A percentile compares a stretch with the other conserved stretches of the same genome.
phyloP scores from a whole-genome alignment of 2,113 vertebrate species.

The Thermophis baileyi region DNA sequence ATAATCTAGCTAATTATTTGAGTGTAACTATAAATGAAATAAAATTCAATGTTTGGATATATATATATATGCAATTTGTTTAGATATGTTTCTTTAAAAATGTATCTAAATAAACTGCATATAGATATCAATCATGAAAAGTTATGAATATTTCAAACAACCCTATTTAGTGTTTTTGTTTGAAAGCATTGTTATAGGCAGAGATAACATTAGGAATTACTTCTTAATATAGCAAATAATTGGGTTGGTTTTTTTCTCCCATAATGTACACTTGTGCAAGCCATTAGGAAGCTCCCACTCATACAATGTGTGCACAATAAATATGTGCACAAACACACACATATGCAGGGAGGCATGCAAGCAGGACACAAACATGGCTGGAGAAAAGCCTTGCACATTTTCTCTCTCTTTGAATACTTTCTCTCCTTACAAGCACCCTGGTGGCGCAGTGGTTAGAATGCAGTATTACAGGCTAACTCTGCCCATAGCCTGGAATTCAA shows the following conservation, averaged over 20 bases:
- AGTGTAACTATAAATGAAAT: background rate
- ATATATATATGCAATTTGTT: background rate
- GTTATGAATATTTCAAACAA: background rate
- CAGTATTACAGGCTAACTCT: background rate
- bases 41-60: background rate
- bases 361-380: background rate
- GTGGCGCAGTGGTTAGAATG: background rate
- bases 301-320: background rate
- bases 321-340: background rate
- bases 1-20: background rate
- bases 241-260: background rate
- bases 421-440: background rate
- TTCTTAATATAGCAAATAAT: background rate
- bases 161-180: background rate
- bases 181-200: background rate
- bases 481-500: too few species aligned
- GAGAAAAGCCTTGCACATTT: background rate
- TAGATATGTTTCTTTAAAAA: background rate
- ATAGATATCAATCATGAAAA: background rate
- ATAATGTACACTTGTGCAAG: background rate
- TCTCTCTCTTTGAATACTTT: background rate
- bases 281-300: background rate
- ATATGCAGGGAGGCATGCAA: background rate
- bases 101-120: background rate
- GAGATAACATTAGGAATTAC: background rate